Percentiles rank a stretch among this genome's conserved stretches.
phyloP scores from a whole-genome alignment of 2,888 invertebrate species.

The Hololepta plana region DNA sequence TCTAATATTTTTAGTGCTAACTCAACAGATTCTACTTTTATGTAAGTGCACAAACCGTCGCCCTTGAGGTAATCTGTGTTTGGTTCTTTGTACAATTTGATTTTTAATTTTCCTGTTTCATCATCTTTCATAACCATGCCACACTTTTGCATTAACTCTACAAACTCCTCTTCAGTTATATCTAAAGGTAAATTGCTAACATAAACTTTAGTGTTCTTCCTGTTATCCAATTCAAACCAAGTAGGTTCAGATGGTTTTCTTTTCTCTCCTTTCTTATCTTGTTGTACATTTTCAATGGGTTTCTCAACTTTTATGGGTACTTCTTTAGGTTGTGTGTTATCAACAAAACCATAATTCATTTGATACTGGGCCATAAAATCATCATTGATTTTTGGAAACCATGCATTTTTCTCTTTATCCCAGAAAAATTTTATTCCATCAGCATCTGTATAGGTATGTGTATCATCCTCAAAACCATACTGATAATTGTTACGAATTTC shows the following conservation, averaged over 20 bases:
- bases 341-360: conserved; percentile 79
- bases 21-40: conserved; percentile 88
- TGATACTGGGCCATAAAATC: conserved; percentile 94
- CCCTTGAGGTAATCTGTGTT: conserved; percentile 75
- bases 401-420: conserved; percentile 79
- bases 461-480: conserved; percentile 59
- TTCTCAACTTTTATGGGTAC: conserved; percentile 13
- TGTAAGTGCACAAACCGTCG: conserved; percentile 90
- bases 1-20: conserved; percentile 84
- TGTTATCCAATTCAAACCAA: conserved; percentile 88
- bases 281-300: conserved; percentile 13
- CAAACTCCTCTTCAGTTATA: conserved; percentile 75
- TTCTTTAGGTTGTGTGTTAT: conserved; percentile 33
- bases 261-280: conserved; percentile 21
- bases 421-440: conserved; percentile 87
- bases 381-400: conserved; percentile 95
- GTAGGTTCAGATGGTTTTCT: conserved; percentile 33
- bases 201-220: conserved; percentile 88
- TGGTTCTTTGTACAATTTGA: conserved; percentile 78
- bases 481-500: conserved; percentile 19
- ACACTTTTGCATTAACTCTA: conserved; percentile 89
- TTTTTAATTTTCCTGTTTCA: conserved; percentile 59
- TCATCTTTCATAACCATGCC: conserved; percentile 86
- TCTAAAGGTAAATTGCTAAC: conserved; percentile 82
- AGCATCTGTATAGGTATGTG: conserved; percentile 60